Percentiles rank a stretch among this genome's conserved stretches.
Evolutionary conservation across 2,888 invertebrate genomes (phyloP).

Genomic region (Oscheius sp.): DNA sequence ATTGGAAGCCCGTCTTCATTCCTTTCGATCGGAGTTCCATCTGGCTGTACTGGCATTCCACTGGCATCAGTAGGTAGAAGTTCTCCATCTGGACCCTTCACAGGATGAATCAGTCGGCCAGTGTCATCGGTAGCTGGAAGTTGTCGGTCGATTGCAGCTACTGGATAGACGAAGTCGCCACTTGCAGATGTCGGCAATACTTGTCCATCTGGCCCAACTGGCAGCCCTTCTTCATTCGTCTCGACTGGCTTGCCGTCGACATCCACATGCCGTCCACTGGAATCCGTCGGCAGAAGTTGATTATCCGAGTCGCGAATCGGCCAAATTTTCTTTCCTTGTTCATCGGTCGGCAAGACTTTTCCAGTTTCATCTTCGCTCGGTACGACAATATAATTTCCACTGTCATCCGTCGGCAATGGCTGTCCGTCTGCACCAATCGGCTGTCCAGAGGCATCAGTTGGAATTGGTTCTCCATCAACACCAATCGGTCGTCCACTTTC

Average conservation of each 20-base stretch:
- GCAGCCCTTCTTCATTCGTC: conserved; percentile 52
- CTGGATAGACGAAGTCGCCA: conserved; percentile 34
- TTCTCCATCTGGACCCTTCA: conserved; percentile 35
- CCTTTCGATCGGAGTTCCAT: conserved; percentile 45
- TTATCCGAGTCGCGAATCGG: conserved; percentile 53
- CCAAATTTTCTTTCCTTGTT: conserved; percentile 48
- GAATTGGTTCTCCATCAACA: conserved; percentile 40
- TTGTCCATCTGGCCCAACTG: conserved; percentile 41
- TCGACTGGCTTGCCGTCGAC: conserved; percentile 49
- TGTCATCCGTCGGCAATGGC: conserved; percentile 55
- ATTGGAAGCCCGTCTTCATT: conserved; percentile 57
- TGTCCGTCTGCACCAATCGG: conserved; percentile 48
- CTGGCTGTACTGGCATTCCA: conserved; percentile 32
- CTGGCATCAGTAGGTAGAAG: conserved; percentile 30
- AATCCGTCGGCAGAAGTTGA: conserved; percentile 40
- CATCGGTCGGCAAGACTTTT: conserved; percentile 51
- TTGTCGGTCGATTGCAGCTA: not conserved
- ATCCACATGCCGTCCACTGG: conserved; percentile 47
- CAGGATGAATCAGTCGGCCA: not conserved
- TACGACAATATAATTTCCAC: conserved; percentile 53
- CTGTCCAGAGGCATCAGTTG: conserved; percentile 55
- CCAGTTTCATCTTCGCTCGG: conserved; percentile 58
- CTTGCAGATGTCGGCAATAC: conserved; percentile 19
- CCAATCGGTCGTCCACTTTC: conserved; percentile 45
- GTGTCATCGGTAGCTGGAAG: conserved; percentile 4